A percentile compares a stretch with the other conserved stretches of the same genome.
Evolutionary conservation across 92 coral and sea anemone species (phyloP).

Genomic region (Palythoa heliodiscus): DNA sequence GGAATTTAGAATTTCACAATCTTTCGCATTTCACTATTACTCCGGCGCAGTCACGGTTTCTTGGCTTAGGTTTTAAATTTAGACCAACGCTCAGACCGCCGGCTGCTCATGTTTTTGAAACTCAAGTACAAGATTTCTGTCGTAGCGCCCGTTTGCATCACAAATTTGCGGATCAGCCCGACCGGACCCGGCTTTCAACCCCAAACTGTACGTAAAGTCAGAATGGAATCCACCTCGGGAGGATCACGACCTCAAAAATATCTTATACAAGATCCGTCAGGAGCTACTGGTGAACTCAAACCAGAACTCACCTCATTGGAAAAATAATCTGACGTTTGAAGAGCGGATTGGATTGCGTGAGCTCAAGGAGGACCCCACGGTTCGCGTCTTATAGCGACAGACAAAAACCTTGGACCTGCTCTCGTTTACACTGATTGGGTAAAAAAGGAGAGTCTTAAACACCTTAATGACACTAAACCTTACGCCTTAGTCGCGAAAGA

Average conservation of each 20-base stretch:
- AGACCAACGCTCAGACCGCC: slow-evolving; percentile 3
- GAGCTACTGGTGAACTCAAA: neutral
- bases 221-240: slow-evolving; percentile 2
- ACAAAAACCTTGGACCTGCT: slow-evolving; percentile 54
- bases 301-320: neutral
- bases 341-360: neutral
- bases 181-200: neutral
- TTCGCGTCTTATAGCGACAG: slow-evolving; percentile 28
- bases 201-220: neutral
- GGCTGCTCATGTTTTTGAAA: neutral
- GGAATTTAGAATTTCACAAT: neutral
- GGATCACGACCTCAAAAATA: neutral
- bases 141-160: neutral
- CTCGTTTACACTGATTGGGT: slow-evolving; percentile 42
- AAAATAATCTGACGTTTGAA: neutral
- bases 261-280: neutral
- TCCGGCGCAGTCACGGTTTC: neutral
- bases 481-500: neutral
- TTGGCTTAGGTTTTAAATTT: no score
- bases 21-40: neutral
- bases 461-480: neutral
- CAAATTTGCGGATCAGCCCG: neutral
- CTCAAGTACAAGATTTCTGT: neutral
- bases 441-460: neutral
- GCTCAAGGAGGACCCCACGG: slow-evolving; percentile 23